Evolutionary conservation across 2,888 invertebrate genomes (phyloP), one percentile per base, ranked within the genome.

Genomic region (Drosophila kokeensis): DNA sequence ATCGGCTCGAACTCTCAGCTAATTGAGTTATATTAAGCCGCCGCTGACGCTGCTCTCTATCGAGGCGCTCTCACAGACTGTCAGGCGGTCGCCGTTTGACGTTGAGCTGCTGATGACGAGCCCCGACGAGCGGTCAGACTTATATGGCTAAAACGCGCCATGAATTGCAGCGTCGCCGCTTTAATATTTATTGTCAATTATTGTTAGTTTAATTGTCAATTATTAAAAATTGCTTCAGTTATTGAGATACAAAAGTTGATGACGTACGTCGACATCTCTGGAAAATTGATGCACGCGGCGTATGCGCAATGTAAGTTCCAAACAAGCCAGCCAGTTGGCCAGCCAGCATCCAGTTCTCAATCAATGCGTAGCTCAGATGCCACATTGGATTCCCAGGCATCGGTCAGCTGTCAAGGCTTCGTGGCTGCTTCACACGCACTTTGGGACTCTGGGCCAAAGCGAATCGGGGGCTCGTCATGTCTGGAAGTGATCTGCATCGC

Each of bases 151-250:
- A 87, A 81, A 86, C 75, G 87, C 76, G 88, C 78, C 87, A 86
- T 87, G 89, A 88, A 87, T 89, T 89, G 86, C 75, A 64, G 71
- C 70, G 29, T 21, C 4, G 42, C 40, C 45, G 81, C 82, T 87
- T 82, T 84, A 85, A 88, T 85, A 86, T 87, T 85, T 89, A 86
- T 88, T 87, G 87, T 89, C 87, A 87, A 87, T 87, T 87, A 87
- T 88, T 86, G 86, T 77, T 83, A 81, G 78, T 77, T 89, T 88
- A 88, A 87, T 89, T 87, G 87, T 88, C 87, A 87, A 87, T 87
- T 87, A 87, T 89, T 89, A 88, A 85, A 87, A 81, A 81, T 75
- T 68, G 70, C 74, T 68, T 69, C 30, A 69, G 58, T 65, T 69
- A 24, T 21, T 54, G 59, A 52, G 10, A 32, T 32, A 74, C 65